phyloP scores from a whole-genome alignment of 2,797 vertebrate genomes.

The Cyprinella venusta region DNA sequence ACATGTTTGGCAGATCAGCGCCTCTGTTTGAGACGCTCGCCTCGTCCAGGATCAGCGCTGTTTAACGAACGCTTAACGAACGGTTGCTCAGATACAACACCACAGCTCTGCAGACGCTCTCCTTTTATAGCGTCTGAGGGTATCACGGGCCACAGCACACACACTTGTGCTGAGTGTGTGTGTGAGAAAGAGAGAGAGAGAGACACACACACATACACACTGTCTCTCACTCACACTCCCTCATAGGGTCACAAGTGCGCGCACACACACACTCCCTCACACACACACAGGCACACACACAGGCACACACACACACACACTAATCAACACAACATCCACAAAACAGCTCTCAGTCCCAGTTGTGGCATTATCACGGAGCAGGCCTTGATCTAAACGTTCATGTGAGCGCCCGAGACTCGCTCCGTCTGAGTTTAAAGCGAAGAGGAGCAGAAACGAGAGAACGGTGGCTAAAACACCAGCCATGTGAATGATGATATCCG shows the following conservation, averaged over 20 bases:
- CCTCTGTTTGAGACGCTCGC: conserved; percentile 59
- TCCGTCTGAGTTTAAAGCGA: not conserved
- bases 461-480: not conserved
- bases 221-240: too few relatives aligned
- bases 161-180: not conserved
- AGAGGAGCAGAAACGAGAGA: not conserved
- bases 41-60: conserved; percentile 61
- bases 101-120: conserved; percentile 33
- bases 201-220: not conserved
- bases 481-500: conserved; percentile 16
- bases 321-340: too few relatives aligned
- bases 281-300: not conserved
- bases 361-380: too few relatives aligned
- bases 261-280: too few relatives aligned
- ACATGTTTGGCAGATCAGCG: conserved; percentile 54
- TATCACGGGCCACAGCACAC: conserved; percentile 46
- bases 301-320: too few relatives aligned
- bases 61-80: conserved; percentile 69
- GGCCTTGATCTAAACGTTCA: too few relatives aligned
- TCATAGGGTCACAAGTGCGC: too few relatives aligned
- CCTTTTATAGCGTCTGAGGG: conserved; percentile 45
- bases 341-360: too few relatives aligned
- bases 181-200: too few relatives aligned
- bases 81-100: conserved; percentile 51
- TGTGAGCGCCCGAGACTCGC: too few relatives aligned